Conservation (phyloP, 2,888 invertebrate species). For the Alitta virens region DNA sequence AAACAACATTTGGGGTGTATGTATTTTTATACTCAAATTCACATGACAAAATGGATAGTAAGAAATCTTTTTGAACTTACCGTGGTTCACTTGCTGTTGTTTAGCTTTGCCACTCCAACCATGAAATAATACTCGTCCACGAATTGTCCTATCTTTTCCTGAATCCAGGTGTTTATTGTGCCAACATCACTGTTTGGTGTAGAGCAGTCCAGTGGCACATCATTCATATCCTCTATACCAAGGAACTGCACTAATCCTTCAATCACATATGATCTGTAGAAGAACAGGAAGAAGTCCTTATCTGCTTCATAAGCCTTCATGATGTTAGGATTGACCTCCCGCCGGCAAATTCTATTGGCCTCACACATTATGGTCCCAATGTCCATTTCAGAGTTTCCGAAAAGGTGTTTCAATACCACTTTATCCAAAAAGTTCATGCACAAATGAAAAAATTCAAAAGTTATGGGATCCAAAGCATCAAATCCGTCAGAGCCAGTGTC, state of each 20-base stretch:
- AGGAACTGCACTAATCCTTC: neutral
- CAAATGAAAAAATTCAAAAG: slow-evolving; percentile 2
- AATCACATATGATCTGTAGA: neutral
- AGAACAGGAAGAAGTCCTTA: neutral
- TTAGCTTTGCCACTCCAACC: neutral
- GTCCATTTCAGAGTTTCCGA: neutral
- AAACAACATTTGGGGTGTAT: no score
- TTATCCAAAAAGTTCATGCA: slow-evolving; percentile 1
- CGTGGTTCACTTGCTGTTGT: neutral
- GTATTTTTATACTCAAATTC: no score
- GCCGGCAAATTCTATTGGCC: neutral
- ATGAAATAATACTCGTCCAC: neutral
- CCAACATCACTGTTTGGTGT: neutral
- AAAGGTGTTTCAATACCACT: neutral
- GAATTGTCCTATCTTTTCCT: neutral
- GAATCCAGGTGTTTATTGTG: neutral
- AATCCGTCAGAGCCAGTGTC: neutral
- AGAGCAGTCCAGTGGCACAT: neutral
- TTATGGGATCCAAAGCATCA: neutral
- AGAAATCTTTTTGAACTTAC: neutral
- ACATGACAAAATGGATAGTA: no score
- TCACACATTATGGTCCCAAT: neutral
- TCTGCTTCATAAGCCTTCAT: neutral
- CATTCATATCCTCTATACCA: neutral
- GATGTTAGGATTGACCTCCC: neutral